Base-by-base conservation (phyloP, 2,113 vertebrate genomes). In the Hucho hucho region DNA sequence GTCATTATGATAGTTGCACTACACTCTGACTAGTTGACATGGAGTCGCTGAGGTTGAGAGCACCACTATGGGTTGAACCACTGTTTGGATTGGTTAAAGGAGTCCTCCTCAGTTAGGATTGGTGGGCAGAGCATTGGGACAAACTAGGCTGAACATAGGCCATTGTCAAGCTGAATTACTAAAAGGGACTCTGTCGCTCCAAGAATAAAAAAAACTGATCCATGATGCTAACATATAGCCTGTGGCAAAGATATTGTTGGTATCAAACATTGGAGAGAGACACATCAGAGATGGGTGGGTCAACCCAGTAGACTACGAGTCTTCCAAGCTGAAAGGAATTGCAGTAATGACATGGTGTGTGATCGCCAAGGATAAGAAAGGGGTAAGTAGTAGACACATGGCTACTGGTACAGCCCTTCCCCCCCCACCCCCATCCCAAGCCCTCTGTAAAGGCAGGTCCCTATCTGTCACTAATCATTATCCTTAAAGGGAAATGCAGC, bases 401-500 rank as follows among this genome's bases (percentile, higher is more conserved):
- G 16, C 16, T 67, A 67, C 16, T 9, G 28, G 11, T 53, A 3
- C 49, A 53, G 12, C 49, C 49, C 49, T 32, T 32, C 49, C 16
- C 47, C 46, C 49, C 43, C 6, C 6, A 46, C 64, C 26, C 32
- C 65, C 58, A 24, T 22, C 58, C n/a, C 58, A 9, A 53, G 49
- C n/a, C 58, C 65, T 67, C 18, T 9, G 65, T 32, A 3, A 26
- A 11, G 29, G 26, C 29, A 29, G 6, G 28, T 67, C 16, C 14
- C 28, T 43, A 65, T 67, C 18, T 18, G 28, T 65, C 64, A n/a
- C 65, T 67, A 67, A 67, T 67, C 65, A 16, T 67, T 37, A 67
- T 67, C 65, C 65, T 67, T 67, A 67, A 67, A 67, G 65, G 65
- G 29, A 32, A 67, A 37, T 16, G 18, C 29, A 32, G 18, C 65